phyloP scores from a whole-genome alignment of 2,113 vertebrate genomes.

The Gila orcuttii region DNA sequence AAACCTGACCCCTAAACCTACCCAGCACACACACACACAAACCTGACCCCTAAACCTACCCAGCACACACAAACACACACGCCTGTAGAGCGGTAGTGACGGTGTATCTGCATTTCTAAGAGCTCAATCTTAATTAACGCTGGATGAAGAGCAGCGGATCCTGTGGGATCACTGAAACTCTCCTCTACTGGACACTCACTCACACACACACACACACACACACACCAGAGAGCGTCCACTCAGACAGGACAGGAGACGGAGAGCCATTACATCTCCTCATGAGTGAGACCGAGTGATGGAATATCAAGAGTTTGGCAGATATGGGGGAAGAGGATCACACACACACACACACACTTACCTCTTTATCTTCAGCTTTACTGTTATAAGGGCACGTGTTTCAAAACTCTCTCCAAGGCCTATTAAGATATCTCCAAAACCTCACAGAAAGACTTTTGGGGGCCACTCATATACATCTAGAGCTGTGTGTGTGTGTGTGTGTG shows the following conservation, averaged over 20 bases:
- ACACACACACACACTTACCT: background rate
- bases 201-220: too few relatives aligned
- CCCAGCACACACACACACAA: background rate
- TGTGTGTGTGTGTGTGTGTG: too few relatives aligned
- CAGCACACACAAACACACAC: background rate
- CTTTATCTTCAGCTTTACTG: background rate
- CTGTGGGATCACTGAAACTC: background rate
- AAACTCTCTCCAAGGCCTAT: background rate
- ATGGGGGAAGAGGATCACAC: too few relatives aligned
- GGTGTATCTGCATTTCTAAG: constrained; percentile 10
- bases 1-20: too few relatives aligned
- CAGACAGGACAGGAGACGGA: background rate
- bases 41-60: too few relatives aligned
- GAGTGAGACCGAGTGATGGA: too few relatives aligned
- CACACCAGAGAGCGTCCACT: constrained; percentile 12
- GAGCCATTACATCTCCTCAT: background rate
- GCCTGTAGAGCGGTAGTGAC: background rate
- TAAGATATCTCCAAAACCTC: background rate
- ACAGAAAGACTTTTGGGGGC: too few relatives aligned
- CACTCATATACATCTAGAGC: too few relatives aligned
- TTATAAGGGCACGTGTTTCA: background rate
- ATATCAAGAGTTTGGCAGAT: background rate
- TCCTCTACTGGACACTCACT: background rate
- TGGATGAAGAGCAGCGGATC: background rate
- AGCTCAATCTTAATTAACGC: constrained; percentile 14